Conservation (phyloP, 2,113 vertebrate genomes). For the Mormyrus iriodes region DNA sequence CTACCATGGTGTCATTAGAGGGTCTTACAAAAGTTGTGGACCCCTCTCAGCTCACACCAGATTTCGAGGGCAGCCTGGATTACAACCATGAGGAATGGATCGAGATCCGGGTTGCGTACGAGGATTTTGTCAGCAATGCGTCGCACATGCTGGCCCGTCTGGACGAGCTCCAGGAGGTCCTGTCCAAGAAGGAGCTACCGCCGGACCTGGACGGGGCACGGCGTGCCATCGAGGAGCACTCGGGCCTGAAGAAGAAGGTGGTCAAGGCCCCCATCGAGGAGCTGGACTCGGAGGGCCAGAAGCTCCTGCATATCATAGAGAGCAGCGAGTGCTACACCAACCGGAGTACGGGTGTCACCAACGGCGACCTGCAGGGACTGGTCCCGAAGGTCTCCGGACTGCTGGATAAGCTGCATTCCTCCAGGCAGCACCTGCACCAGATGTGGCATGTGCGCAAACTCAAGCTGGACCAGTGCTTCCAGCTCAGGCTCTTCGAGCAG, state of each 20-base stretch:
- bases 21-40: slow-evolving; percentile 97
- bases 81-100: slow-evolving; percentile 99
- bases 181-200: slow-evolving; percentile 88
- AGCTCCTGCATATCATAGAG: slow-evolving; percentile 87
- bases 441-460: slow-evolving; percentile 94
- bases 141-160: slow-evolving; percentile 81
- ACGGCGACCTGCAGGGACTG: slow-evolving; percentile 83
- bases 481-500: slow-evolving; percentile 93
- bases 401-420: slow-evolving; percentile 88
- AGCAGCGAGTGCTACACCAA: slow-evolving; percentile 70
- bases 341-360: slow-evolving; percentile 77
- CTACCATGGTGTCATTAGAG: slow-evolving; percentile 97
- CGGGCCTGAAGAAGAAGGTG: slow-evolving; percentile 86
- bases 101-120: slow-evolving; percentile 84
- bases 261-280: slow-evolving; percentile 92
- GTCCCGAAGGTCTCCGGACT: slow-evolving; percentile 82
- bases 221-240: slow-evolving; percentile 89
- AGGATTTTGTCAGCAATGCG: slow-evolving; percentile 88
- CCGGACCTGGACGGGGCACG: slow-evolving; percentile 87
- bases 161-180: slow-evolving; percentile 91
- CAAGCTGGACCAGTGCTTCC: slow-evolving; percentile 97
- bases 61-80: slow-evolving; percentile 93
- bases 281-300: slow-evolving; percentile 86
- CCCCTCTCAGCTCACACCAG: slow-evolving; percentile 90
- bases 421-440: slow-evolving; percentile 93